These are phyloP conservation scores for Mobula birostris DNA, from an alignment of 2,113 vertebrate genomes.

Conservation along the genomic window DNA sequence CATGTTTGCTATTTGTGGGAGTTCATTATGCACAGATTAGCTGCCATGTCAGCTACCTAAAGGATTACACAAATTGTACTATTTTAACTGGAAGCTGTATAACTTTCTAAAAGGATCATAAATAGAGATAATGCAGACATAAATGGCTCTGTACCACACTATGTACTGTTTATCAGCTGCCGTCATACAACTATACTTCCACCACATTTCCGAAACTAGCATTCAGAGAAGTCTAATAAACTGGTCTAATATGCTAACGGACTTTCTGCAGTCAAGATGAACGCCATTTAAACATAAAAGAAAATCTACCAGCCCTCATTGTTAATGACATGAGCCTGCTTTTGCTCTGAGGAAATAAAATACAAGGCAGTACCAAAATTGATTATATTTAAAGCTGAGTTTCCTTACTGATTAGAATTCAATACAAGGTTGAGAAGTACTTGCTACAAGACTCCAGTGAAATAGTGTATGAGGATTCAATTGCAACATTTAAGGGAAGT, in stretches of 20 bases:
- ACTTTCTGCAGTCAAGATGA: background rate
- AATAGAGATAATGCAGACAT: too few species aligned
- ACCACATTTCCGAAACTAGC: background rate
- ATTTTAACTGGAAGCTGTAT: too few species aligned
- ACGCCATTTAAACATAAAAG: background rate
- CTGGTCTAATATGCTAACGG: background rate
- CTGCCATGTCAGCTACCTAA: too few species aligned
- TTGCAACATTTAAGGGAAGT: too few species aligned
- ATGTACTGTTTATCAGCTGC: background rate
- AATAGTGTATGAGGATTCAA: too few species aligned
- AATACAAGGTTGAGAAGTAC: background rate
- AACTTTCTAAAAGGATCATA: too few species aligned
- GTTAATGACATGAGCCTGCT: background rate
- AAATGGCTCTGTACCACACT: background rate
- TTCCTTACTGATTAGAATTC: background rate
- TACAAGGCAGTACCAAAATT: background rate
- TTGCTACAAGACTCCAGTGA: too few species aligned
- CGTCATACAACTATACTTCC: background rate
- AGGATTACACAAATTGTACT: too few species aligned
- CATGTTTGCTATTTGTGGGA: too few species aligned
- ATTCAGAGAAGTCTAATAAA: background rate
- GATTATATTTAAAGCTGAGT: background rate
- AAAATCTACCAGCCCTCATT: background rate
- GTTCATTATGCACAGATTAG: too few species aligned
- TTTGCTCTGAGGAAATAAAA: background rate